Conservation (phyloP, 1,140 invertebrate genomes). For the Sweltsa coloradensis region DNA sequence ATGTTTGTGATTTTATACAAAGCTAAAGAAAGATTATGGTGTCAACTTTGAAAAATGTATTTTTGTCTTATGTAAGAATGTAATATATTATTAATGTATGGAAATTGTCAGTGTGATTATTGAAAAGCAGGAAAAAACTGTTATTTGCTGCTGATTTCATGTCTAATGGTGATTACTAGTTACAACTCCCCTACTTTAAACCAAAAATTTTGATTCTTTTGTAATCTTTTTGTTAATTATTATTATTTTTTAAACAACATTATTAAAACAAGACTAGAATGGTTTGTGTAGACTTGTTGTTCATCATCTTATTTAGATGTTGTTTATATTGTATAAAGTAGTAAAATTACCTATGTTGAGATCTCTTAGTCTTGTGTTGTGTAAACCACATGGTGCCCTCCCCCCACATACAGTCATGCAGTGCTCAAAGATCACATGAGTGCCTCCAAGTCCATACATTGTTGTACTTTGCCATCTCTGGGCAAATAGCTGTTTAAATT, state of each 20-base stretch:
- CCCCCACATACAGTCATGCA: too few relatives aligned
- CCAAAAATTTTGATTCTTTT: not conserved
- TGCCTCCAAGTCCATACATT: too few relatives aligned
- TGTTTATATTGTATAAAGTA: too few relatives aligned
- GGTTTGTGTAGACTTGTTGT: too few relatives aligned
- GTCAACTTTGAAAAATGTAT: conserved; percentile 7
- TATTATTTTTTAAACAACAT: conserved; percentile 3
- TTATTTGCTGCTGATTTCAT: not conserved
- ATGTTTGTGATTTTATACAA: conserved; percentile 12
- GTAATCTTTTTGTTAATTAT: too few relatives aligned
- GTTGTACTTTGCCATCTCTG: too few relatives aligned
- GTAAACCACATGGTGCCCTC: too few relatives aligned
- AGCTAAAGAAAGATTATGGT: conserved; percentile 3
- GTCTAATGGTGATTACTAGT: not conserved
- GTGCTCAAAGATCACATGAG: too few relatives aligned
- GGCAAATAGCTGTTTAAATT: too few relatives aligned
- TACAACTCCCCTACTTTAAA: not conserved
- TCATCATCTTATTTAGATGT: too few relatives aligned
- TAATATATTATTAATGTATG: conserved; percentile 9
- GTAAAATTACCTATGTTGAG: too few relatives aligned
- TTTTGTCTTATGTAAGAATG: conserved; percentile 9
- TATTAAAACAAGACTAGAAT: conserved; percentile 3
- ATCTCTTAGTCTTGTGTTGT: too few relatives aligned
- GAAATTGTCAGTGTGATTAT: conserved; percentile 8
- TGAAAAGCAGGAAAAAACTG: conserved; percentile 4